phyloP scores from a whole-genome alignment of 2,113 vertebrate genomes.

The Arothron firmamentum region DNA sequence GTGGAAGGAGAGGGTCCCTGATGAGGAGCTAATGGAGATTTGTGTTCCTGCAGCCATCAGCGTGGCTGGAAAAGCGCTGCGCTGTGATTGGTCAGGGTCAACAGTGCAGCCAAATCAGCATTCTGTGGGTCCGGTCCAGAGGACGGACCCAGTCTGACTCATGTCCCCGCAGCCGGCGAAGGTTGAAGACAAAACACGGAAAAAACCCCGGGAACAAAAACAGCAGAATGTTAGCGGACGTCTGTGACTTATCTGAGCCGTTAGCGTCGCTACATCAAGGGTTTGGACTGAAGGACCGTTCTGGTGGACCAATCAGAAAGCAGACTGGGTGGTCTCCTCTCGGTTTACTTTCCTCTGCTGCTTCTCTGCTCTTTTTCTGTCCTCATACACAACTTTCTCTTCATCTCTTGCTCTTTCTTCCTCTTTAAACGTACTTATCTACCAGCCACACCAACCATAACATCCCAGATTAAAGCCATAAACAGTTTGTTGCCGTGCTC shows the following conservation, averaged over 20 bases:
- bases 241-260: no score
- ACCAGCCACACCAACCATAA: conserved; percentile 64
- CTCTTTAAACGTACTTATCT: conserved; percentile 3
- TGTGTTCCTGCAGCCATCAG: neutral
- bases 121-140: no score
- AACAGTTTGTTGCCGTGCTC: conserved; percentile 72
- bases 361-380: conserved; percentile 21
- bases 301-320: conserved; percentile 21
- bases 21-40: neutral
- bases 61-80: no score
- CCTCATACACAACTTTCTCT: conserved; percentile 8
- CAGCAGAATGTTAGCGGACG: no score
- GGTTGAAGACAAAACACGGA: no score
- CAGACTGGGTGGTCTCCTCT: conserved; percentile 84
- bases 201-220: no score
- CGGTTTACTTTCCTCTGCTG: conserved; percentile 28
- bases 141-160: no score
- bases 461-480: conserved; percentile 83
- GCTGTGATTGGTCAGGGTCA: conserved; percentile 10
- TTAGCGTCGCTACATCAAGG: no score
- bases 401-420: neutral
- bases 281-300: no score
- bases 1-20: neutral
- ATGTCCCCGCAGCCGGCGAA: no score
- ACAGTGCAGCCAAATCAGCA: conserved; percentile 22